Conservation (phyloP, 2,113 vertebrate species). For the Taxidea taxus region DNA sequence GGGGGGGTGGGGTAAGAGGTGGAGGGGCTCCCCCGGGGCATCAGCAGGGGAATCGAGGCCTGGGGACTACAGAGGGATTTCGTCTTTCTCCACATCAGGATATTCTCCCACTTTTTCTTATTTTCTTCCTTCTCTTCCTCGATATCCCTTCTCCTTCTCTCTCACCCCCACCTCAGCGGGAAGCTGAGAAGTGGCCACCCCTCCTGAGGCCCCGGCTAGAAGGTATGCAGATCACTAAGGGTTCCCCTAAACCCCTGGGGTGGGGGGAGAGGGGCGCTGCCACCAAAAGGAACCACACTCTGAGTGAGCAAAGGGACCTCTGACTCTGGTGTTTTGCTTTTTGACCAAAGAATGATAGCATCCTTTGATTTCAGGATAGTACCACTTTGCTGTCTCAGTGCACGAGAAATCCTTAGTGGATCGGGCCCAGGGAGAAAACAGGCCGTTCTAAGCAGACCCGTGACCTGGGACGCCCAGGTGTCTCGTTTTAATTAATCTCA, state of each 20-base stretch:
- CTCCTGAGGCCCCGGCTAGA: neutral
- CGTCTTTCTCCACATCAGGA: neutral
- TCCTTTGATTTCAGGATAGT: constrained; percentile 32
- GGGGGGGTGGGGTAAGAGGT: accelerated
- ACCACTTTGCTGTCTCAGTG: neutral
- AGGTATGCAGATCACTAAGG: neutral
- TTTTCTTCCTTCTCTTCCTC: neutral
- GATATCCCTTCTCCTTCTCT: neutral
- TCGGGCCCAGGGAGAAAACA: constrained; percentile 28
- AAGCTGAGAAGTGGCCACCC: neutral
- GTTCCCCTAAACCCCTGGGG: no score
- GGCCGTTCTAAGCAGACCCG: neutral
- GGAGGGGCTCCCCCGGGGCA: neutral
- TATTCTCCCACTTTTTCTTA: neutral
- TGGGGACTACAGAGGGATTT: accelerated
- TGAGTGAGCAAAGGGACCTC: no score
- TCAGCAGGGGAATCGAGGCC: neutral
- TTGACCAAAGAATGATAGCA: neutral
- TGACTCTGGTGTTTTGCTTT: neutral
- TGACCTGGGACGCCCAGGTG: neutral
- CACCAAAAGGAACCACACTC: neutral
- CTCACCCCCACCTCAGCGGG: neutral
- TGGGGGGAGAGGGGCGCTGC: neutral
- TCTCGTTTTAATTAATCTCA: constrained; percentile 31
- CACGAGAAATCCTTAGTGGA: neutral